Evolutionary conservation across 1,140 invertebrate genomes (phyloP).

Genomic region (Cyclargus thomasi): DNA sequence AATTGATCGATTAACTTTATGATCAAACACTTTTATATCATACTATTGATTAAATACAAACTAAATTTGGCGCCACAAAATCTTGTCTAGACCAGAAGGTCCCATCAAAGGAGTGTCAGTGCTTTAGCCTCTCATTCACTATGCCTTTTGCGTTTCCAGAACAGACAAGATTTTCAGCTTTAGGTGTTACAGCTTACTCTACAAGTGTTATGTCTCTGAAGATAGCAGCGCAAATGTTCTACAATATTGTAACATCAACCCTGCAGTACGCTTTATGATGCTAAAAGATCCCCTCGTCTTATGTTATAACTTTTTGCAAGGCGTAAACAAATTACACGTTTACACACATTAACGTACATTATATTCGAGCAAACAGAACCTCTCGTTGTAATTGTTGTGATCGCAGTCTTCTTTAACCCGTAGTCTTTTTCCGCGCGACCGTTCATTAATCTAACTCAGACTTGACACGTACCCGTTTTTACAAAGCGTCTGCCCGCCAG

Average conservation of each 20-base stretch:
- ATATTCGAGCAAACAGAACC: neutral
- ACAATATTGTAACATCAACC: no score
- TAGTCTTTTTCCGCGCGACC: conserved; percentile 14
- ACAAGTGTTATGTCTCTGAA: neutral
- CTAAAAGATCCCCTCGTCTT: neutral
- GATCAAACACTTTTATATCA: no score
- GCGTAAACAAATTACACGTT: neutral
- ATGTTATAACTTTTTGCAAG: neutral
- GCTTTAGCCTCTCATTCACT: no score
- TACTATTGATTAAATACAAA: no score
- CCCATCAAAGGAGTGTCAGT: no score
- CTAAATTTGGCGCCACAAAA: no score
- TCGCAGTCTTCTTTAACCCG: conserved; percentile 19
- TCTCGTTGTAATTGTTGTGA: conserved; percentile 20
- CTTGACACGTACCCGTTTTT: conserved; percentile 22
- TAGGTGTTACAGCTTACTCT: neutral
- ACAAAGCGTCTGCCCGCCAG: conserved; percentile 15
- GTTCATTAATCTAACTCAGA: conserved; percentile 22
- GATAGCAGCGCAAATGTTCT: neutral
- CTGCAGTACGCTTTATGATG: no score
- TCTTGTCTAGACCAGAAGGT: no score
- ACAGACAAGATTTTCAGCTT: neutral
- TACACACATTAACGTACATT: neutral
- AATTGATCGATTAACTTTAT: no score
- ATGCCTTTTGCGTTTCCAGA: no score